A percentile compares a stretch with the other conserved stretches of the same genome.
phyloP scores from a whole-genome alignment of 2,113 vertebrate genomes.

The Caloenas nicobarica region DNA sequence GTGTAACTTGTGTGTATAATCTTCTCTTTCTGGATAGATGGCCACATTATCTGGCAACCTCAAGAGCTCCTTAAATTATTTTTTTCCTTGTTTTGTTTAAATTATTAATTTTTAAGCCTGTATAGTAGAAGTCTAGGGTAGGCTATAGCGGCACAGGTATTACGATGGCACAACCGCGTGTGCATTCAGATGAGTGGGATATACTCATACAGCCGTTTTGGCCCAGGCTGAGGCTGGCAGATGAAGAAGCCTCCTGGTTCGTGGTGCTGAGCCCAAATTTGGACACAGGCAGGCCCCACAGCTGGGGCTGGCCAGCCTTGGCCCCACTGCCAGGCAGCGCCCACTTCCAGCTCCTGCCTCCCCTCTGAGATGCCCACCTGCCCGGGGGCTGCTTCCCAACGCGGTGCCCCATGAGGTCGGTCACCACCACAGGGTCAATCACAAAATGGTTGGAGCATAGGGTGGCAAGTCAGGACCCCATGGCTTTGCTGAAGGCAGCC shows the following conservation, averaged over 20 bases:
- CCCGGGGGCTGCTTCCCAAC: accelerated
- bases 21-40: slow-evolving; percentile 2
- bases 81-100: neutral
- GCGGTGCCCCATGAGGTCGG: accelerated
- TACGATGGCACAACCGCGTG: accelerated
- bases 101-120: neutral
- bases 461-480: neutral
- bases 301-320: neutral
- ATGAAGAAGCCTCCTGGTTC: neutral
- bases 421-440: neutral
- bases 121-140: neutral
- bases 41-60: neutral
- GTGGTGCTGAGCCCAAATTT: neutral
- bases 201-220: neutral
- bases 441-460: neutral
- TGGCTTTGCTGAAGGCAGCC: neutral
- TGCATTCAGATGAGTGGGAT: neutral
- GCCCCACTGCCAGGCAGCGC: neutral
- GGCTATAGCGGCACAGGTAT: accelerated
- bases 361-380: neutral
- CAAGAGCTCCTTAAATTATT: neutral
- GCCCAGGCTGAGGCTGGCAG: neutral
- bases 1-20: slow-evolving; percentile 31
- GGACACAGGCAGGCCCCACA: neutral
- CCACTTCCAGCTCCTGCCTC: neutral